These are phyloP conservation scores for Cyclargus thomasi DNA, from an alignment of 1,140 invertebrate species.

Conservation along the genomic window DNA sequence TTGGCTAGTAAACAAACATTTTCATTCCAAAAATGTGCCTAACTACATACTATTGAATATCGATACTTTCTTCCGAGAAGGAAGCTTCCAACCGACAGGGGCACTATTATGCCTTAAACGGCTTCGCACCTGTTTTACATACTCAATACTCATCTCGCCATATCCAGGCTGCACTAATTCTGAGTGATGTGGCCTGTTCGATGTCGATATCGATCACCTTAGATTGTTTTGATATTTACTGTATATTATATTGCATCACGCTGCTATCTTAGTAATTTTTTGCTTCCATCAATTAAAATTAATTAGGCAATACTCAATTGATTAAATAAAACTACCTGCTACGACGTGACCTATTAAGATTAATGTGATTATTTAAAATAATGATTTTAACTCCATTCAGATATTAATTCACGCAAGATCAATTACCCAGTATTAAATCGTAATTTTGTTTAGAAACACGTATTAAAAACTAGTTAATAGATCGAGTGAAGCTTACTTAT, in stretches of 20 bases:
- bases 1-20: too few relatives aligned
- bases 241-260: background rate
- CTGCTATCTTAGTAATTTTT: background rate
- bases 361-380: background rate
- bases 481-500: background rate
- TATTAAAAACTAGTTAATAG: slow-evolving; percentile 1
- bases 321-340: background rate
- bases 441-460: slow-evolving; percentile 1
- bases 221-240: background rate
- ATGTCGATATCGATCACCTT: background rate
- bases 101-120: slow-evolving; percentile 50
- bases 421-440: background rate
- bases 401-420: background rate
- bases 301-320: background rate
- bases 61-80: slow-evolving; percentile 50
- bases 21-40: too few relatives aligned
- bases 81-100: slow-evolving; percentile 34
- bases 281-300: background rate
- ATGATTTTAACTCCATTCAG: background rate
- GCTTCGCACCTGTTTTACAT: slow-evolving; percentile 58
- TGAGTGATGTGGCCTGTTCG: slow-evolving; percentile 20
- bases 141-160: slow-evolving; percentile 63
- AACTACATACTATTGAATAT: background rate
- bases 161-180: slow-evolving; percentile 53
- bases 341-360: background rate